Base-by-base conservation (phyloP, 2,113 vertebrate species). In the Esox niger region DNA sequence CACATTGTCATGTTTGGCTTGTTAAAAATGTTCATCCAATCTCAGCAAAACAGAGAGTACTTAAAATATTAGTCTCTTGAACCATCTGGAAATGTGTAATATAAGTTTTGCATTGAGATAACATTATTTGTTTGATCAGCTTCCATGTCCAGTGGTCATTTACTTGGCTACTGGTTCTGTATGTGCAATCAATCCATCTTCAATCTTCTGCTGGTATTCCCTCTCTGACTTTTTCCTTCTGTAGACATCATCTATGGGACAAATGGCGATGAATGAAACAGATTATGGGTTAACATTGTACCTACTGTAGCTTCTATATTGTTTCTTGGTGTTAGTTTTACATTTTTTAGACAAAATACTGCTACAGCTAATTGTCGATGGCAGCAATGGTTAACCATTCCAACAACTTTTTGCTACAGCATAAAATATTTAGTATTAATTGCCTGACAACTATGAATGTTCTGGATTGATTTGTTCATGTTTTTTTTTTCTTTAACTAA, bases 241-340 rank as follows among this genome's bases (percentile, higher is more conserved):
- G 90, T 98, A 99, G 81, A 99, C 97, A 27, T 98, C 97, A 90
- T 99, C 97, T 99, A 88, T 62, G 77, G 77, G 67, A 76, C 79
- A 84, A 79, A 38, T 23, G n/a, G n/a, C 7, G 47, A 77, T 33
- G 26, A 32, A 17, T 30, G 7, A 62, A 52, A 69, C n/a, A 8
- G 15, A 17, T 3, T 10, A 4, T 17, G 3, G 38, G 15, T 43
- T 43, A 43, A 43, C 13, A n/a, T n/a, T n/a, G n/a, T n/a, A n/a
- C n/a, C n/a, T n/a, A n/a, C n/a, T n/a, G n/a, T n/a, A n/a, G n/a
- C n/a, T n/a, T n/a, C n/a, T n/a, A n/a, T n/a, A n/a, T n/a, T n/a
- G n/a, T n/a, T n/a, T n/a, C n/a, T n/a, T n/a, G n/a, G n/a, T n/a
- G n/a, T n/a, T n/a, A n/a, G n/a, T n/a, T n/a, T n/a, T n/a, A n/a